Conservation (phyloP, 2,113 vertebrate species). For the Desmodus rotundus region DNA sequence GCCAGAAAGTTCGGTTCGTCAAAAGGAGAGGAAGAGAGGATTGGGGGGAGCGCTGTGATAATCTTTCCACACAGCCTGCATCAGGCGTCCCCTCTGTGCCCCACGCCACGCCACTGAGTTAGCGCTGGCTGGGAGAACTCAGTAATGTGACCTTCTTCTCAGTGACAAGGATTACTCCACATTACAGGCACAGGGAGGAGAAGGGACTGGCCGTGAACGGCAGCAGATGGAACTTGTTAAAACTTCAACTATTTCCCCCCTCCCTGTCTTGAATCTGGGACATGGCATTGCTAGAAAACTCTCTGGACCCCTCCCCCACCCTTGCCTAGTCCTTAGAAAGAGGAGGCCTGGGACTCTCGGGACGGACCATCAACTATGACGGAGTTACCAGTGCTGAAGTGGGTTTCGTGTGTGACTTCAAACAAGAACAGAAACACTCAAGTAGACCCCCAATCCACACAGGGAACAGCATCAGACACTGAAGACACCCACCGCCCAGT, state of each 20-base stretch:
- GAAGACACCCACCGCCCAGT: not conserved
- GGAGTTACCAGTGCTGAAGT: not conserved
- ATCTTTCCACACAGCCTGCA: not conserved
- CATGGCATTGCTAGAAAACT: not conserved
- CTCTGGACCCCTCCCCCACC: not conserved
- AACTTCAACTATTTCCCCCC: rapidly evolving
- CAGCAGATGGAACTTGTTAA: not conserved
- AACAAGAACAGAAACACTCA: not conserved
- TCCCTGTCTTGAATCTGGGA: not conserved
- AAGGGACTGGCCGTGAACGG: not conserved
- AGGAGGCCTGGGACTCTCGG: not conserved
- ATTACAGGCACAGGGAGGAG: too few species aligned
- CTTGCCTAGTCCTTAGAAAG: not conserved
- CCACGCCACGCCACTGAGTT: too few species aligned
- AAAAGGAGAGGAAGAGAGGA: not conserved
- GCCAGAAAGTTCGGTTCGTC: not conserved
- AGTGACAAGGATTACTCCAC: too few species aligned
- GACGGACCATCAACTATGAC: not conserved
- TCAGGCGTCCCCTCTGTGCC: not conserved
- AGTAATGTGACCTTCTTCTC: too few species aligned
- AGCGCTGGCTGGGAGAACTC: rapidly evolving
- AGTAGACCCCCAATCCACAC: too few species aligned
- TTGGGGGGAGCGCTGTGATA: not conserved
- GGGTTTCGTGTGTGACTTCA: not conserved
- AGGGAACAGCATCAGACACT: not conserved